Base-by-base conservation (phyloP, 2,888 invertebrate genomes). In the Brenthis daphne region DNA sequence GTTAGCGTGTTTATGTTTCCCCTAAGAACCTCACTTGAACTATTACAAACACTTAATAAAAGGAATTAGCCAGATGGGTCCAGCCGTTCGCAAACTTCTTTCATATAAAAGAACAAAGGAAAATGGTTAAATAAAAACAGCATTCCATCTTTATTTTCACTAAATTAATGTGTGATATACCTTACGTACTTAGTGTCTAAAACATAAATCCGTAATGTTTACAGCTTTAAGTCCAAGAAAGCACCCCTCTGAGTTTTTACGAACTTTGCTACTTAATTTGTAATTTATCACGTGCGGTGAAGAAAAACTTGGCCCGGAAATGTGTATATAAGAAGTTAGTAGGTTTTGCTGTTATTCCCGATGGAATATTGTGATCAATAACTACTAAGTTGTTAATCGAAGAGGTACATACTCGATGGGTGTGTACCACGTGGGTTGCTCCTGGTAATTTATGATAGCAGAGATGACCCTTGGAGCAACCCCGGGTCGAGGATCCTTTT, bases 271-370 rank as follows among this genome's bases (percentile, higher is more conserved):
- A 67, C 67, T 57, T 63, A 63, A 58, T 67, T 51, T 43, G 61
- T 67, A 51, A 63, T 67, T 67, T 63, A 57, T 67, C 67, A 67
- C 67, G 50, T 37, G 54, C 24, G 37, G 61, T 61, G 48, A 50
- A 61, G 37, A 56, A 63, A 55, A 60, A 67, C 56, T 61, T 56
- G 24, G 48, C 14, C 37, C 51, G 67, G 20, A 67, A 50, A 56
- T 54, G 37, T 56, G 48, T 16, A 63, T 6, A 37, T 16, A n/a
- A 56, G 6, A 63, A 61, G 12, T 61, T 56, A 8, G 33, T n/a
- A 51, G 24, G 33, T 67, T 58, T 54, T 33, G 48, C 55, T 48
- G 43, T 13, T 29, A 55, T 29, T 60, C 48, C 60, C 54, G 14
- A n/a, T 20, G 33, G 55, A 20, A 55, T 54, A 54, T 60, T 12